Evolutionary conservation across 2,888 invertebrate genomes (phyloP), one percentile per base, ranked within the genome.

Genomic region (Netelia virgata): DNA sequence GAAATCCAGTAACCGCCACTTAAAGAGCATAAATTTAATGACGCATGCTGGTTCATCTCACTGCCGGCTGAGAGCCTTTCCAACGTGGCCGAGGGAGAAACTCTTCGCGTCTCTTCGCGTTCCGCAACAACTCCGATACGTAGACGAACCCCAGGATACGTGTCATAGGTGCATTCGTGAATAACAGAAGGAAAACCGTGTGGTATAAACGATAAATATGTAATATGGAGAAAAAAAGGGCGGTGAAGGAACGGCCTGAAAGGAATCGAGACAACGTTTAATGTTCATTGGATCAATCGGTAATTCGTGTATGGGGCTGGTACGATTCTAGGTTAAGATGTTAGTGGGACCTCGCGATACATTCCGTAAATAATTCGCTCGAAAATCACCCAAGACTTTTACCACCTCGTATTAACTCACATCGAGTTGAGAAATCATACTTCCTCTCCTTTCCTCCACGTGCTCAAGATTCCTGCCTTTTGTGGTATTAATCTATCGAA

Each of bases 11-110:
- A 86, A 86, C 86, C 85, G 76, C 86, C 85, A 86, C 86, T 86
- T 86, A 86, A 86, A 85, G 86, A 82, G 86, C 83, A 86, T 86
- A 85, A 86, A 86, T 84, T 85, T 86, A 77, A 85, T 84, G 86
- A 82, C 80, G 76, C 73, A 69, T 69, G 73, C 47, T 77, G 81
- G 73, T 81, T 77, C 81, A 18, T 79, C 79, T 79, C 66, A 43
- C 55, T 2, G 14, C 47, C 47, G 47, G 47, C 14, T 14, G 47
- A 47, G 47, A 47, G 47, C 14, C 1, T 47, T 47, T 47, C 10
- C 14, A 14, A 47, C 47, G 47, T 6, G 47, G 11, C 3, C 47
- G 10, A 14, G 47, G 47, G 47, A 10, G 14, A 11, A 11, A 14
- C 47, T 47, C 43, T 43, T 20, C 18, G 41, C 16, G 64, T 28